These are phyloP conservation scores for Globia sparganii DNA, from an alignment of 2,888 invertebrate genomes.

Conservation along the genomic window DNA sequence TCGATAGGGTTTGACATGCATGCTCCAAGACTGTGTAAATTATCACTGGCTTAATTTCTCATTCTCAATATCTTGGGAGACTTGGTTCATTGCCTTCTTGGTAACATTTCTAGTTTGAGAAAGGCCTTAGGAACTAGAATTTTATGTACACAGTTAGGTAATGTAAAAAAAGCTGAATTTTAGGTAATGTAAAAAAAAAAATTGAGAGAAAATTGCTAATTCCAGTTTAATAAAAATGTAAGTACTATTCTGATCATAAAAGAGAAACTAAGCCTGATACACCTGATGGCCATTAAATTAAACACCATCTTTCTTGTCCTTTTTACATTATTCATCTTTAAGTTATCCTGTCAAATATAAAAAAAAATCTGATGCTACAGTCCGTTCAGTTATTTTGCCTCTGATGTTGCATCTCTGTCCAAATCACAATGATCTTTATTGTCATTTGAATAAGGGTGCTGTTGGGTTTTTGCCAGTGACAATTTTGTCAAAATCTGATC, in stretches of 20 bases:
- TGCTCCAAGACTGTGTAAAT: not conserved
- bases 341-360: not conserved
- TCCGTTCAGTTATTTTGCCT: not conserved
- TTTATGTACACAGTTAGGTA: not conserved
- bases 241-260: not conserved
- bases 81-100: not conserved
- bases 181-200: not conserved
- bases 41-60: not conserved
- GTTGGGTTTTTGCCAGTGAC: too few relatives aligned
- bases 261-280: not conserved
- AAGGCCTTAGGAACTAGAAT: not conserved
- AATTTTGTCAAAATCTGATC: not conserved
- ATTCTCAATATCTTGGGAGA: not conserved
- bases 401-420: not conserved
- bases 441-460: too few relatives aligned
- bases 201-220: not conserved
- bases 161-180: not conserved
- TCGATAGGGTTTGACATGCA: not conserved
- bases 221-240: too few relatives aligned
- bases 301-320: not conserved
- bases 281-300: fast-evolving
- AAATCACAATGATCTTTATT: not conserved
- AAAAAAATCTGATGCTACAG: not conserved
- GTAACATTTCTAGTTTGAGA: not conserved
- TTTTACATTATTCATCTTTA: not conserved